Evolutionary conservation across 2,888 invertebrate species (phyloP), one percentile per base, ranked within the genome.

Genomic region (Strigamia transsilvanica): DNA sequence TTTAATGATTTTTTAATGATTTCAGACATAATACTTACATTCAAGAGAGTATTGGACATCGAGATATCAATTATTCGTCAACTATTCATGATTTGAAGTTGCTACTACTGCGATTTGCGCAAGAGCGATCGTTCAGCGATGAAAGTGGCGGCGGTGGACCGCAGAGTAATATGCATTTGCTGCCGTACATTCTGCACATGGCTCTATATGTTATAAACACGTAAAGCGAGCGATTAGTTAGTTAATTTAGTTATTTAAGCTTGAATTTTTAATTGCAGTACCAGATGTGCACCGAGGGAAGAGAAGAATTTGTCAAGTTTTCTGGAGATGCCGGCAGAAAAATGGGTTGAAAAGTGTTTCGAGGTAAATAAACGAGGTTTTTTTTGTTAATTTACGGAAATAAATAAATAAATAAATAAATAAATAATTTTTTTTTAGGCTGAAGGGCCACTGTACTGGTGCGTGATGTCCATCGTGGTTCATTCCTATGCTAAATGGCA

Each of bases 141-240:
- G 98, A 99, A 89, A 96, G 97, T 1, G 98, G 98, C 21, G 99
- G 97, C 85, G 97, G 97, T 85, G 98, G 98, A 0, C 95, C 97
- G 15, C 96, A 98, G 87, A 97, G 97, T 84, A 98, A 98, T 90
- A 94, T 98, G 93, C 97, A 98, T 89, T 93, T 99, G 86, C 92
- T 98, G 84, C 98, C 98, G 10, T 98, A 98, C 87, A 91, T 98
- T 82, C 90, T 95, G 84, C 98, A 98, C 88, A 96, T 97, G 92
- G 95, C 96, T 23, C 92, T 98, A 21, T 98, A 98, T 88, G 94
- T 96, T 84, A 92, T 97, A 85, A 95, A 97, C 87, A 96, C 97
- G 87, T 89, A 85, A 86, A n/a, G n/a, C n/a, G n/a, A n/a, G 88
- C 46, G 6, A 18, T 80, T 21, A n/a, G n/a, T 27, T n/a, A 23